Conservation (phyloP, 2,113 vertebrate genomes). For the Psilopogon haemacephalus region DNA sequence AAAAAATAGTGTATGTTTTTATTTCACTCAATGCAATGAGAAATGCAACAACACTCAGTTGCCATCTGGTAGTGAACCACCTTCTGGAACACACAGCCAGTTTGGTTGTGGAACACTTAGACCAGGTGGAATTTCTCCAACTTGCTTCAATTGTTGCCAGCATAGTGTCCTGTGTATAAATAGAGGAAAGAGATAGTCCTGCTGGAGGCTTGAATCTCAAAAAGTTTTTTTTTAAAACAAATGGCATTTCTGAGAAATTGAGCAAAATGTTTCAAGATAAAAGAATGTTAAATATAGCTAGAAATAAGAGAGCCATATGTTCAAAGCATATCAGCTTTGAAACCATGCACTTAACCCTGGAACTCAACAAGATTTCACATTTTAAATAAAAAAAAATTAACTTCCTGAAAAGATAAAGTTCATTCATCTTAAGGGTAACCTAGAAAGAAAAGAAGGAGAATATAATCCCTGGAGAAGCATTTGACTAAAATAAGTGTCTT, state of each 20-base stretch:
- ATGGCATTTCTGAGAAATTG: slow-evolving; percentile 49
- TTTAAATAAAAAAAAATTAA: slow-evolving; percentile 44
- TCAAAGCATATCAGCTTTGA: background rate
- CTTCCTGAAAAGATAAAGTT: slow-evolving; percentile 48
- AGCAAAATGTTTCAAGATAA: slow-evolving; percentile 55
- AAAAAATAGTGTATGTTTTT: background rate
- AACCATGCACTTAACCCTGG: slow-evolving; percentile 34
- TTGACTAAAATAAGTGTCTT: slow-evolving; percentile 34
- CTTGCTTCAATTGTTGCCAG: slow-evolving; percentile 27
- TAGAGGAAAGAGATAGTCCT: background rate
- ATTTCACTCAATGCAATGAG: background rate
- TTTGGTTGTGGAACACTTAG: background rate
- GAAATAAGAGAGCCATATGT: slow-evolving; percentile 60
- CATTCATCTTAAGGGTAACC: slow-evolving; percentile 6
- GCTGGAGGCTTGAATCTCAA: background rate
- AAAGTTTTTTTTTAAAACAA: background rate
- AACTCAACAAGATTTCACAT: slow-evolving; percentile 41
- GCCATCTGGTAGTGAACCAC: background rate
- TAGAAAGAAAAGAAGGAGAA: slow-evolving; percentile 1
- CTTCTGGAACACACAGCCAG: background rate
- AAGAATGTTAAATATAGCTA: slow-evolving; percentile 59
- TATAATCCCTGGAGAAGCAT: background rate
- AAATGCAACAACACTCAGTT: background rate
- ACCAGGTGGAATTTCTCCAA: slow-evolving; percentile 55
- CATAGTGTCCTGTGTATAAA: slow-evolving; percentile 20